Percentiles rank a stretch among this genome's conserved stretches.
Conservation (phyloP, 2,113 vertebrate species). For the Antennarius striatus region DNA sequence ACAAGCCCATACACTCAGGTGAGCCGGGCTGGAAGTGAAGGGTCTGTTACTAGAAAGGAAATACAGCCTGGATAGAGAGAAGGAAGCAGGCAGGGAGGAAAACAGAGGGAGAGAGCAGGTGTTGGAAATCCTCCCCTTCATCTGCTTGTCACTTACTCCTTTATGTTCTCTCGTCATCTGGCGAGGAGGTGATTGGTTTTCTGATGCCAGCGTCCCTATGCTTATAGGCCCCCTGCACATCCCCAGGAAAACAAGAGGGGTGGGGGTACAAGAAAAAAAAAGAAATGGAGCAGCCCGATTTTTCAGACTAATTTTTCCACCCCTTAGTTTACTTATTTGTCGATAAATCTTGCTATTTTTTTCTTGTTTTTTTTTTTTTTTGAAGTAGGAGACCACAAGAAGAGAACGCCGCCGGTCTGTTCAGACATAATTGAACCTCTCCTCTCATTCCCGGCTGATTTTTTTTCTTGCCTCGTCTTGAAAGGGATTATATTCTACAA, state of each 20-base stretch:
- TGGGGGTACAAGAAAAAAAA: constrained; percentile 36
- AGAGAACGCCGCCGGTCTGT: constrained; percentile 25
- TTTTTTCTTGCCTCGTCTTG: constrained; percentile 17
- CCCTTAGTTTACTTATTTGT: constrained; percentile 38
- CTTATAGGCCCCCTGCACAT: constrained; percentile 37
- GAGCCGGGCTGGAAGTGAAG: constrained; percentile 21
- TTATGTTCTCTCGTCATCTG: constrained; percentile 56
- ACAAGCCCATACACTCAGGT: constrained; percentile 35
- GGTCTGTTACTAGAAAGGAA: constrained; percentile 54
- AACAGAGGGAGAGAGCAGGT: constrained; percentile 70
- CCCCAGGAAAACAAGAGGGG: constrained; percentile 32
- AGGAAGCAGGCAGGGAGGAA: constrained; percentile 24
- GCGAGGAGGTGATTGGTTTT: constrained; percentile 62
- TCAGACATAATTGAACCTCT: constrained; percentile 46
- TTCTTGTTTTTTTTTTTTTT: constrained; percentile 3
- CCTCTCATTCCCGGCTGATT: constrained; percentile 38
- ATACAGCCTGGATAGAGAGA: constrained; percentile 39
- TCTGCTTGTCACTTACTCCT: constrained; percentile 74
- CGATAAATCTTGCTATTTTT: constrained; percentile 20
- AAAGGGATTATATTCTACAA: constrained; percentile 65
- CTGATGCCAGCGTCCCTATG: constrained; percentile 39
- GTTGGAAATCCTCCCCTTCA: constrained; percentile 70
- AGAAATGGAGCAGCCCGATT: constrained; percentile 42
- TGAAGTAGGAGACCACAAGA: constrained; percentile 29
- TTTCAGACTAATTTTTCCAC: constrained; percentile 41